Conservation (phyloP, 2,888 invertebrate species). For the Hylaea fasciaria region DNA sequence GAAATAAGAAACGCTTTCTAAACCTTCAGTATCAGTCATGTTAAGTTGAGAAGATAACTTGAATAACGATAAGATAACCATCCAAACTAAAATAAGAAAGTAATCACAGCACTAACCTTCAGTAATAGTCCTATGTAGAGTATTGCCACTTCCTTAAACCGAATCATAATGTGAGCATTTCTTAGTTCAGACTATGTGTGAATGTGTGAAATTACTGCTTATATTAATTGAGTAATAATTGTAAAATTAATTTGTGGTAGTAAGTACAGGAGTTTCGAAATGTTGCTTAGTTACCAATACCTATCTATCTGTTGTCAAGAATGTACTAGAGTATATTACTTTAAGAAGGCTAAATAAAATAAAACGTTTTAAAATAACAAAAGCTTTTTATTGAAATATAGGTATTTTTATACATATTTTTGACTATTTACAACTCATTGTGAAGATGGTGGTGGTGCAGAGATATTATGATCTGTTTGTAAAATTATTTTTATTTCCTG, state of each 20-base stretch:
- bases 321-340: neutral
- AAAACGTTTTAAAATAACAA: constrained; percentile 1
- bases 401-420: neutral
- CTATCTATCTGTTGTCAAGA: neutral
- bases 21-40: too few relatives aligned
- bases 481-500: constrained; percentile 15
- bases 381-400: neutral
- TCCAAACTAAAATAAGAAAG: too few relatives aligned
- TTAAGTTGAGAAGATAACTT: too few relatives aligned
- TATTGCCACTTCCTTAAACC: constrained; percentile 1
- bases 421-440: neutral
- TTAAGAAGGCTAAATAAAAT: neutral
- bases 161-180: constrained; percentile 18
- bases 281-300: neutral
- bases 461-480: neutral
- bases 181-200: constrained; percentile 8
- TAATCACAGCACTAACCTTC: constrained; percentile 12
- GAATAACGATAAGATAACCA: too few relatives aligned
- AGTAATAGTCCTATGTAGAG: constrained; percentile 4
- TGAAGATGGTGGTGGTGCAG: neutral
- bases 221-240: constrained; percentile 17
- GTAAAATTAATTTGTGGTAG: constrained; percentile 1
- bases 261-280: constrained; percentile 2
- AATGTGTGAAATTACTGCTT: constrained; percentile 11
- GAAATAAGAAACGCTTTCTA: too few relatives aligned